Conservation (phyloP, 2,888 invertebrate genomes). For the Atethmia centrago region DNA sequence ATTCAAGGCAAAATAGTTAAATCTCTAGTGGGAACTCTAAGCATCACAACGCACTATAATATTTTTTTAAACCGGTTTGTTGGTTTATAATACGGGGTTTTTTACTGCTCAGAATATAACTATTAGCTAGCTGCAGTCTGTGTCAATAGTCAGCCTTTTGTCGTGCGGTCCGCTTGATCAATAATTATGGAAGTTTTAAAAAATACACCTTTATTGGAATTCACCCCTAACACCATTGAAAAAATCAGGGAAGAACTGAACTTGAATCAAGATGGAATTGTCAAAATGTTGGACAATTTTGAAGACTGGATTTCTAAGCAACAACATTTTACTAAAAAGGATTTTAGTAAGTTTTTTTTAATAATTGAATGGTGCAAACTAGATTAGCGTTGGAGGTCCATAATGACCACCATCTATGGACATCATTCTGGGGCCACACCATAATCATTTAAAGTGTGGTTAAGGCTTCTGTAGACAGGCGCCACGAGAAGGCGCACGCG, state of each 20-base stretch:
- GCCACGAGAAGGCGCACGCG: too few species aligned
- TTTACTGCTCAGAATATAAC: background rate
- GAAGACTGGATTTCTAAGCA: constrained; percentile 75
- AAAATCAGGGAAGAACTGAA: constrained; percentile 66
- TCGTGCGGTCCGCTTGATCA: too few species aligned
- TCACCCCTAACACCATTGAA: constrained; percentile 65
- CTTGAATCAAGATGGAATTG: constrained; percentile 67
- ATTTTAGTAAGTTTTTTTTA: constrained; percentile 70
- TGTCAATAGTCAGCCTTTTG: background rate
- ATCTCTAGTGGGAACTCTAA: background rate
- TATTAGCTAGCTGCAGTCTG: background rate
- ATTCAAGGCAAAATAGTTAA: background rate
- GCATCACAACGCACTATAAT: too few species aligned
- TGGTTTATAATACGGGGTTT: too few species aligned
- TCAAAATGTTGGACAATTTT: constrained; percentile 69
- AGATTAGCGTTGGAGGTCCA: too few species aligned
- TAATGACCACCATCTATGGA: too few species aligned
- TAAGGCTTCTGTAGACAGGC: too few species aligned
- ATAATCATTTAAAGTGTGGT: too few species aligned
- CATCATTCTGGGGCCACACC: too few species aligned
- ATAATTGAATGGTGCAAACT: too few species aligned
- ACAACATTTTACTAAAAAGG: constrained; percentile 71
- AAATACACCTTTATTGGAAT: constrained; percentile 46
- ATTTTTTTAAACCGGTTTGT: background rate
- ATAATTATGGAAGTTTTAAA: constrained; percentile 28